Base-by-base conservation (phyloP, 2,888 invertebrate species). In the Clitarchus hookeri region DNA sequence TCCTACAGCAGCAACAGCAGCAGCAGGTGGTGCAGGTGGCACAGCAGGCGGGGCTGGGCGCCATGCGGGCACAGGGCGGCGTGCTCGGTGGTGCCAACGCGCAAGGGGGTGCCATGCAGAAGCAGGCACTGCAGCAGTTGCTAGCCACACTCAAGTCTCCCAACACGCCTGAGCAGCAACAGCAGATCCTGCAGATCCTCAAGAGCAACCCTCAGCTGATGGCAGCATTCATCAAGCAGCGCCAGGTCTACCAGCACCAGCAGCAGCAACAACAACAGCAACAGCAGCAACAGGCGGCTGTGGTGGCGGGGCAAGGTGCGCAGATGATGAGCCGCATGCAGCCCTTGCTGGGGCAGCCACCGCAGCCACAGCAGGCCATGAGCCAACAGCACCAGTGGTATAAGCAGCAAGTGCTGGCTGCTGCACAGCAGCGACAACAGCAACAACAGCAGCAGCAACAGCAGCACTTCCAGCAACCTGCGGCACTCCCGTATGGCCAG, bases 181-280 rank as follows among this genome's bases (percentile, higher is more conserved):
- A 96, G 90, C 96, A 97, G 92, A 95, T 97, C 87, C 93, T 98
- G 88, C 95, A 96, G 90, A 97, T 98, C 90, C 94, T 98, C 88
- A 98, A 98, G 92, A 96, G 96, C 88, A 98, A 98, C 92, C 98
- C 98, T 79, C 97, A 97, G 89, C 93, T 99, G 84, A 98, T 98
- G 97, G 97, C 98, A 86, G 97, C 98, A 86, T 98, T 98, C 91
- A 96, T 98, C 89, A 97, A 98, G 90, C 97, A 97, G 91, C 93
- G 97, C 91, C 95, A 96, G 92, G 95, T 94, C 84, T 87, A 88
- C 78, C 90, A 91, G 88, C 89, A 90, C 84, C 90, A 90, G 84
- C 89, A 89, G 85, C 89, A 90, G 89, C 92, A 92, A 87, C 90
- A 90, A 86, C 91, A 90, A 90, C 88, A 92, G 86, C 91, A 91